Evolutionary conservation across 2,797 vertebrate genomes (phyloP), one percentile per base, ranked within the genome.

Genomic region (Sebastes trivittatus): DNA sequence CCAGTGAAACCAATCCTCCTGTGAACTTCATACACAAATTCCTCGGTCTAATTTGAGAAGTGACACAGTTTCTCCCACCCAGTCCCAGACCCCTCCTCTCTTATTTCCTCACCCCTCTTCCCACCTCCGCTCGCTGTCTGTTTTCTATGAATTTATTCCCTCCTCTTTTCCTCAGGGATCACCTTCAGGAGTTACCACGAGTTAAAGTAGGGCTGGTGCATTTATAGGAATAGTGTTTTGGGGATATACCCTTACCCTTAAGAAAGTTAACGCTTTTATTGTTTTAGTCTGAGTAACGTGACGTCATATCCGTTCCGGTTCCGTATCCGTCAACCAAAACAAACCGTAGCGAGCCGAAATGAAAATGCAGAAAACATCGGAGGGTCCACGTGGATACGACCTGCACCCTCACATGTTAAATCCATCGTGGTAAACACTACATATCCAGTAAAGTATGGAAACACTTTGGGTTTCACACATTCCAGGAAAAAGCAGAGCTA

Each of bases 21-120:
- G 93, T 94, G 93, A 96, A 95, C 92, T 95, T 95, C 95, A 95
- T 91, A 86, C 92, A 93, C 89, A 94, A 92, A 96, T 96, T 95
- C 95, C 90, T 89, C 56, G 38, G 88, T 93, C 95, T 96, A 96
- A 96, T 94, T 96, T 94, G 89, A 95, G 93, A 93, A 89, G 86
- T 93, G 92, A 90, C 89, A 93, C 88, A 87, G 86, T 89, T 88
- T 84, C 83, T 87, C 85, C 80, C 69, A 71, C 79, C 75, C 81
- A 52, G 69, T 34, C 60, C 32, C 38, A 46, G 23, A 11, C 75
- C 63, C 65, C 67, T 80, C 72, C 64, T 71, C 54, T 77, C 81
- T 80, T 32, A 72, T 80, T 83, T 84, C 85, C 56, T 82, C 42
- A 75, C 72, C 73, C 59, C 18, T 66, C 70, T 42, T 64, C 60